phyloP scores from a whole-genome alignment of 2,797 vertebrate genomes.

The Muraenolepis orangiensis region DNA sequence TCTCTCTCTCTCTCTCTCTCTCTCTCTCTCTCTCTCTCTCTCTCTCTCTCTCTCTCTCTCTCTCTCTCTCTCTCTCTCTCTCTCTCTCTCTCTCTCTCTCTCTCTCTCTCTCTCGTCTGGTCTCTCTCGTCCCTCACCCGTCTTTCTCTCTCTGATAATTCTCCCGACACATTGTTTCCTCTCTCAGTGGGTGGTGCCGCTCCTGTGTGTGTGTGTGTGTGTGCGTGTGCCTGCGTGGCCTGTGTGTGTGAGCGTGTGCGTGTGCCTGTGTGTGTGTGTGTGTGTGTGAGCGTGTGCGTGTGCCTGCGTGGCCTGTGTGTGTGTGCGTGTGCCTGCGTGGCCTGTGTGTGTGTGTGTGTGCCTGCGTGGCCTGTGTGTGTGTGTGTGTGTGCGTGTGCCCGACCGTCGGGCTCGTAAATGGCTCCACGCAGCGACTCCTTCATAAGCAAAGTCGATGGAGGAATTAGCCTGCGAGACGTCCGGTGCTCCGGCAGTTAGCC shows the following conservation, averaged over 20 bases:
- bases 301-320: not conserved
- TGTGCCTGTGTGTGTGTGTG: not conserved
- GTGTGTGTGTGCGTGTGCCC: not conserved
- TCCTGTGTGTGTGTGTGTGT: not conserved
- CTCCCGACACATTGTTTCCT: not conserved
- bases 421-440: slow-evolving; percentile 77
- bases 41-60: not conserved
- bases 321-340: too few species aligned
- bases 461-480: slow-evolving; percentile 74
- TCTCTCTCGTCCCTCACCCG: not conserved
- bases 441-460: slow-evolving; percentile 88
- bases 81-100: not conserved
- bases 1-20: too few species aligned
- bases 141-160: slow-evolving; percentile 8
- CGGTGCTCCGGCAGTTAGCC: slow-evolving; percentile 73
- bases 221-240: not conserved
- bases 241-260: not conserved
- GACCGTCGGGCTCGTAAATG: slow-evolving; percentile 69
- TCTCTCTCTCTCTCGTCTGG: not conserved
- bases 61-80: not conserved
- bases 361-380: not conserved
- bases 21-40: not conserved
- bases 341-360: too few species aligned
- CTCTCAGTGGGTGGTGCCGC: slow-evolving; percentile 30
- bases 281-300: not conserved